These are phyloP conservation scores for Ptychadena robeensis DNA, from an alignment of 2,797 vertebrate genomes.

Conservation along the genomic window DNA sequence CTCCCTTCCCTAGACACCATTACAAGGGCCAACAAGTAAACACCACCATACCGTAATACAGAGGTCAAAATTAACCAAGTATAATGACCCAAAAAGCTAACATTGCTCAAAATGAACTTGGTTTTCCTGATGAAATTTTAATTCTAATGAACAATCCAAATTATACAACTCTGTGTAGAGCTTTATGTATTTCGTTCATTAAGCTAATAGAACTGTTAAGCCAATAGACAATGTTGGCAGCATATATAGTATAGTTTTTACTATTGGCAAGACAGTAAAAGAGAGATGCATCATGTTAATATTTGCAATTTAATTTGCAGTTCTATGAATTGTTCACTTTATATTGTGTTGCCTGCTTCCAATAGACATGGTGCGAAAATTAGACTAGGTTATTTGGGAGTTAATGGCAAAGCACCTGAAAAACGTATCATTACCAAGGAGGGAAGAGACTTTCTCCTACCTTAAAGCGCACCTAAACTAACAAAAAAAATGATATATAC, in stretches of 20 bases:
- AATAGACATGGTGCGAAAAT: too few species aligned
- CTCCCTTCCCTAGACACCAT: slow-evolving; percentile 9
- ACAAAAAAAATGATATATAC: too few species aligned
- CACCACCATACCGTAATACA: neutral
- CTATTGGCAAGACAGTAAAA: neutral
- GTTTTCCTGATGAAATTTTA: neutral
- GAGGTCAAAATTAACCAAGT: slow-evolving; percentile 22
- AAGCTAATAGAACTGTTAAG: neutral
- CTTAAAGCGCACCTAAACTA: too few species aligned
- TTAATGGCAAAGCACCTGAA: too few species aligned
- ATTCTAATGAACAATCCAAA: neutral
- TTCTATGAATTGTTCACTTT: neutral
- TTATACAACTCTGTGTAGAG: neutral
- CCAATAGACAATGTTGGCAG: neutral
- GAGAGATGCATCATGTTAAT: neutral
- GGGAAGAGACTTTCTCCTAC: too few species aligned
- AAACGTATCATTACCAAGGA: too few species aligned
- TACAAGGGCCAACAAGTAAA: slow-evolving; percentile 27
- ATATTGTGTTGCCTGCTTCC: too few species aligned
- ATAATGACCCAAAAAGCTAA: slow-evolving; percentile 15
- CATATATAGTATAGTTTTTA: neutral
- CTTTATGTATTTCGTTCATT: neutral
- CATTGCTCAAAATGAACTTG: neutral
- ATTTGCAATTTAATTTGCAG: neutral
- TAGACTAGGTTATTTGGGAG: too few species aligned